These are phyloP conservation scores for Cassiopea andromeda DNA, from an alignment of 30 jellyfish, hydroid and myxozoan genomes.

Conservation along the genomic window DNA sequence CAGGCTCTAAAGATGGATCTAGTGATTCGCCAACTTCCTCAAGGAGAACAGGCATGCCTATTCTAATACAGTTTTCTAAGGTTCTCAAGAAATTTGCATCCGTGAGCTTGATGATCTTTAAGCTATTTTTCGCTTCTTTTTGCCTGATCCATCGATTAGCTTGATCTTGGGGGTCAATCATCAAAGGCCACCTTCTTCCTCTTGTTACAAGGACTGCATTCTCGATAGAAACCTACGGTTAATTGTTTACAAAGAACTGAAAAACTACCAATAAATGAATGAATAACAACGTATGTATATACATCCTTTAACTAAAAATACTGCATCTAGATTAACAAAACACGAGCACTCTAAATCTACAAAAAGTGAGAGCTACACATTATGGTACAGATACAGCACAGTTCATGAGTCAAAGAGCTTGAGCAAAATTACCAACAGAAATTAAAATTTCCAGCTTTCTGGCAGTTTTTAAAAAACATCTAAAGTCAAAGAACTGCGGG, in stretches of 20 bases:
- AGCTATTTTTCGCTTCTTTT: slow-evolving; percentile 85
- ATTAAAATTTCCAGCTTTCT: too few species aligned
- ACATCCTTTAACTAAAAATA: too few species aligned
- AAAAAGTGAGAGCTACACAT: too few species aligned
- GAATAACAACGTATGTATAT: neutral
- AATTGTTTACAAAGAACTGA: neutral
- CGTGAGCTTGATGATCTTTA: slow-evolving; percentile 89
- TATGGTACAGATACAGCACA: too few species aligned
- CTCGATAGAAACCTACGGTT: slow-evolving; percentile 85
- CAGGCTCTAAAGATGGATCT: slow-evolving; percentile 97
- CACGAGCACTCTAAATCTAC: too few species aligned
- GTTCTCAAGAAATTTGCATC: slow-evolving; percentile 89
- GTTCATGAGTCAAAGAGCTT: too few species aligned
- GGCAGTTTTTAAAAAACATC: too few species aligned
- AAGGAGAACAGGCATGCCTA: slow-evolving; percentile 92
- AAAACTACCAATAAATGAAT: neutral
- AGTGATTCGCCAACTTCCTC: slow-evolving; percentile 93
- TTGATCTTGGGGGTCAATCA: slow-evolving; percentile 99
- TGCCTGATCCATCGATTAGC: slow-evolving; percentile 95
- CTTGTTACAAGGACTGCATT: slow-evolving; percentile 94
- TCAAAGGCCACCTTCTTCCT: slow-evolving; percentile 97
- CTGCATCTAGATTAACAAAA: too few species aligned
- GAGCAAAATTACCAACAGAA: too few species aligned
- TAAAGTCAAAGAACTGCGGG: too few species aligned
- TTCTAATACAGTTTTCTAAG: slow-evolving; percentile 85